These are phyloP conservation scores for Cheilosia vulpina DNA, from an alignment of 2,888 invertebrate species.

Conservation along the genomic window DNA sequence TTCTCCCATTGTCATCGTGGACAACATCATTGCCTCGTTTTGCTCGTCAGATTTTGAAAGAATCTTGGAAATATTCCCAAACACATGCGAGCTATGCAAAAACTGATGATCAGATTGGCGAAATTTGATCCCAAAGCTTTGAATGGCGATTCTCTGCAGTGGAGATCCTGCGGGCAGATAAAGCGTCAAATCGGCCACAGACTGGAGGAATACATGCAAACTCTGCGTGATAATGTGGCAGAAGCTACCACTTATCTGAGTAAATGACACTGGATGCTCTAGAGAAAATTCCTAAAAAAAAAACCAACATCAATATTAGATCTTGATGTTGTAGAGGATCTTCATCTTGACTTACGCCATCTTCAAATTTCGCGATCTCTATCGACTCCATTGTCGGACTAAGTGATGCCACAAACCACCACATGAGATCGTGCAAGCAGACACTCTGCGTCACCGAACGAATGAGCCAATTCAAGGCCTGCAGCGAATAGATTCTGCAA, in stretches of 20 bases:
- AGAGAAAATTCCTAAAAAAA: constrained; percentile 83
- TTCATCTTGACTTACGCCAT: constrained; percentile 79
- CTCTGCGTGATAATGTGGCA: constrained; percentile 88
- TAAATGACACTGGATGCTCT: constrained; percentile 92
- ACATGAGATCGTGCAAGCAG: constrained; percentile 96
- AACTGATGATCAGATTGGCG: constrained; percentile 95
- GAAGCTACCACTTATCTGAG: constrained; percentile 89
- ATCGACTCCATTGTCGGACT: constrained; percentile 85
- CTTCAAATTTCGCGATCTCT: constrained; percentile 82
- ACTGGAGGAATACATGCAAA: constrained; percentile 94
- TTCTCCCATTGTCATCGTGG: constrained; percentile 78
- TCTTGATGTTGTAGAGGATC: not conserved
- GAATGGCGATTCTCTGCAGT: constrained; percentile 94
- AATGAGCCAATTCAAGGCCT: constrained; percentile 97
- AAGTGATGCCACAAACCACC: constrained; percentile 97
- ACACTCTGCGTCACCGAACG: constrained; percentile 95
- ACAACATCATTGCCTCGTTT: constrained; percentile 83
- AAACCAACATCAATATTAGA: not conserved
- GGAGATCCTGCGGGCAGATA: constrained; percentile 94
- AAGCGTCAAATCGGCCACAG: constrained; percentile 96
- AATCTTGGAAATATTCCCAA: constrained; percentile 97
- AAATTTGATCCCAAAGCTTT: constrained; percentile 96
- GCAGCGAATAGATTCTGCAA: constrained; percentile 93
- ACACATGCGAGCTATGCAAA: constrained; percentile 94
- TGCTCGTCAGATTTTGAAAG: constrained; percentile 95